These are phyloP conservation scores for Trochalopteron elliotii DNA, from an alignment of 2,113 vertebrate genomes.

Conservation along the genomic window DNA sequence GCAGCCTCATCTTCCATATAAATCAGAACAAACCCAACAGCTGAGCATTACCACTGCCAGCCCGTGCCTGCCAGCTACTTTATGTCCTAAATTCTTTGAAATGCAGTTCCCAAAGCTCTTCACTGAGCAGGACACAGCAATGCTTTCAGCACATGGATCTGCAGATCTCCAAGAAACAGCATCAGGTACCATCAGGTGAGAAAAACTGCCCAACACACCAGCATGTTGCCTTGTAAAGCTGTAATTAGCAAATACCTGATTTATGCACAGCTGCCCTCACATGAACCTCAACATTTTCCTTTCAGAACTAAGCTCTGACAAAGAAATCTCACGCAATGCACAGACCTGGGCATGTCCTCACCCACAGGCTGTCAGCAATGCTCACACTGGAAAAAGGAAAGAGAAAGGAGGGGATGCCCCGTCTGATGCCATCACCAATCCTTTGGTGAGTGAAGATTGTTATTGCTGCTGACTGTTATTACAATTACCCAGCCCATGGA, in stretches of 20 bases:
- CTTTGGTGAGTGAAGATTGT: not conserved
- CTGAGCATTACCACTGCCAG: constrained; percentile 30
- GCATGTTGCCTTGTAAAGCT: not conserved
- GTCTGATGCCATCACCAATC: not conserved
- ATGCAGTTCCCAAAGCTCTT: not conserved
- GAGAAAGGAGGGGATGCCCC: not conserved
- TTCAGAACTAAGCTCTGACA: not conserved
- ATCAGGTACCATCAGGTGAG: not conserved
- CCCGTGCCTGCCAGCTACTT: constrained; percentile 49
- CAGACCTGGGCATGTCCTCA: not conserved
- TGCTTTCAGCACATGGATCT: not conserved
- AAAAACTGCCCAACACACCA: not conserved
- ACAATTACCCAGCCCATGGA: not conserved
- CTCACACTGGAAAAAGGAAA: not conserved
- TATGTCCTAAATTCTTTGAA: constrained; percentile 39
- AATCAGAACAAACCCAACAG: constrained; percentile 33
- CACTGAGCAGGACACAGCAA: not conserved
- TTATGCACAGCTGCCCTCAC: not conserved
- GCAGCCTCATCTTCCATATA: constrained; percentile 23
- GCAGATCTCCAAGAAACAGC: not conserved
- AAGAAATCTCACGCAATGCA: not conserved
- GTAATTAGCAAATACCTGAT: not conserved
- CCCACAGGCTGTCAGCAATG: not conserved
- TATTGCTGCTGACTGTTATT: not conserved
- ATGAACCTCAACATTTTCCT: not conserved